Conservation (phyloP, 2,888 invertebrate species). For the Caradrina clavipalpis region DNA sequence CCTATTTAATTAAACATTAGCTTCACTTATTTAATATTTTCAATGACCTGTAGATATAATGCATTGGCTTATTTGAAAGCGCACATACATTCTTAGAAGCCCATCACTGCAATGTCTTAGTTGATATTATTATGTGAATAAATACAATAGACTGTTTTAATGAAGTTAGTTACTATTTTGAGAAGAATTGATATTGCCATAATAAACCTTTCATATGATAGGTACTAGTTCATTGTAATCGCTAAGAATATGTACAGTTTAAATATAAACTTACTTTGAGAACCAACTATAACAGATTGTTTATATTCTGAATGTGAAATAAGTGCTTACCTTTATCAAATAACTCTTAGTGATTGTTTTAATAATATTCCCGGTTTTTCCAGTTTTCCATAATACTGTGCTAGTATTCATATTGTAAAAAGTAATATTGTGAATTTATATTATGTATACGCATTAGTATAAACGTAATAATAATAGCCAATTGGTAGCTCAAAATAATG, state of each 20-base stretch:
- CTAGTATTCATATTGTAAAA: no score
- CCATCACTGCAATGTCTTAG: not conserved
- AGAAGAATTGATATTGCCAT: not conserved
- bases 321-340: no score
- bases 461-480: not conserved
- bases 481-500: conserved; percentile 1
- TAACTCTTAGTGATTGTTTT: no score
- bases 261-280: not conserved
- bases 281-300: not conserved
- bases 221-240: not conserved
- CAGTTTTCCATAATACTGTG: no score
- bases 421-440: no score
- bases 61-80: conserved; percentile 1
- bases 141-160: not conserved
- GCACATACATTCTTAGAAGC: not conserved
- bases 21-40: conserved; percentile 1
- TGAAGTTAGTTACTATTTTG: not conserved
- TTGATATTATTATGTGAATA: not conserved
- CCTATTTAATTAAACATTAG: not conserved
- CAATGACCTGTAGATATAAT: not conserved
- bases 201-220: no score
- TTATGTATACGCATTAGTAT: no score
- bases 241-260: not conserved
- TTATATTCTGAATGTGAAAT: not conserved
- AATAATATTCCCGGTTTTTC: no score